A percentile compares a stretch with the other conserved stretches of the same genome.
phyloP scores from a whole-genome alignment of 2,113 vertebrate genomes.

The Cyprinodon variegatus region DNA sequence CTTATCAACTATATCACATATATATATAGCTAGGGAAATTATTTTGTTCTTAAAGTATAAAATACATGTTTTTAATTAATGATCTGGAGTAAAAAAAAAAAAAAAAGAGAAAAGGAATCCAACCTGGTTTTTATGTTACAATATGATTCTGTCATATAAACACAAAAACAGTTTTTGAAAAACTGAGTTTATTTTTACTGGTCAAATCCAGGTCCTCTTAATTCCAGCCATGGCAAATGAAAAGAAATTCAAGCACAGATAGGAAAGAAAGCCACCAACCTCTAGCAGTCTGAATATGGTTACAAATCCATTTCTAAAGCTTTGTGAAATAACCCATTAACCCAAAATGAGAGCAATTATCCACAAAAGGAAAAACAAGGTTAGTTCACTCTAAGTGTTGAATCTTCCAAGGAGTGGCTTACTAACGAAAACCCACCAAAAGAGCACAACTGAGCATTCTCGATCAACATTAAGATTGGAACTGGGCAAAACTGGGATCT shows the following conservation, averaged over 20 bases:
- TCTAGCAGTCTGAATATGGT: too few species aligned
- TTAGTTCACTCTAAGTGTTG: background rate
- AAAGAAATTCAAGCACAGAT: too few species aligned
- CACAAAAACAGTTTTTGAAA: background rate
- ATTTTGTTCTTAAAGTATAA: background rate
- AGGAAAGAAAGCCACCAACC: too few species aligned
- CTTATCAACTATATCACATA: too few species aligned
- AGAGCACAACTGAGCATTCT: background rate
- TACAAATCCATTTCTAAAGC: too few species aligned
- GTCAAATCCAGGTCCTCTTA: background rate
- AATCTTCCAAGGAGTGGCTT: background rate
- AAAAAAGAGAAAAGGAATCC: too few species aligned
- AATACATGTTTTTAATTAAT: background rate
- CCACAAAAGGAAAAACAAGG: background rate
- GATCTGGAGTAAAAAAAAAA: background rate
- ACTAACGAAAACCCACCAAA: background rate
- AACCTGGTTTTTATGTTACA: background rate
- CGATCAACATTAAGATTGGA: background rate
- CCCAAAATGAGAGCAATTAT: too few species aligned
- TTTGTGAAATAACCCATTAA: too few species aligned
- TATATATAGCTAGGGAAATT: too few species aligned
- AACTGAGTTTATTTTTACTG: background rate
- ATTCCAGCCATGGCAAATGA: background rate
- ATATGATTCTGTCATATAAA: background rate
- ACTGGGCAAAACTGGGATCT: background rate